phyloP scores from a whole-genome alignment of 2,888 invertebrate genomes.

The Calameuta pallipes region DNA sequence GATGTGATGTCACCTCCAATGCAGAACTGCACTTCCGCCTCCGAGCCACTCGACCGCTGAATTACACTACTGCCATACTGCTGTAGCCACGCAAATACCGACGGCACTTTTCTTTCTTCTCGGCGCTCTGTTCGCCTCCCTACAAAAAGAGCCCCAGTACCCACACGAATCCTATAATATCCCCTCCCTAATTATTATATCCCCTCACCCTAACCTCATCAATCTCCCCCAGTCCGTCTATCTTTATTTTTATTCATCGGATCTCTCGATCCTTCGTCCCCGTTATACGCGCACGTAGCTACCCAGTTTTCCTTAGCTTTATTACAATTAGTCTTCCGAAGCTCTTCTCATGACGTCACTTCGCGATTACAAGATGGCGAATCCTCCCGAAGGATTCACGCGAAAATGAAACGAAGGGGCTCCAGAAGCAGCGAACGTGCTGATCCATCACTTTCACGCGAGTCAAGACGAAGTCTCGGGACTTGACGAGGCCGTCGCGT shows the following conservation, averaged over 20 bases:
- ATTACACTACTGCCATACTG: conserved; percentile 59
- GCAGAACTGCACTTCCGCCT: conserved; percentile 6
- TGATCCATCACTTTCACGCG: background rate
- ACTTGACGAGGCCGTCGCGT: background rate
- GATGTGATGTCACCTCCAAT: conserved; percentile 50
- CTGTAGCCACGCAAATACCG: conserved; percentile 30
- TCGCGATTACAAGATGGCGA: background rate
- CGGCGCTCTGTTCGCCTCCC: background rate
- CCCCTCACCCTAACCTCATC: background rate
- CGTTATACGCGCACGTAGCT: background rate
- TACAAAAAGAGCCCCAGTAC: background rate
- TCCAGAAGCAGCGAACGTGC: background rate
- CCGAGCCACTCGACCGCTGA: conserved; percentile 35
- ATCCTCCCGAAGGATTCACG: background rate
- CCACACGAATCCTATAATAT: background rate
- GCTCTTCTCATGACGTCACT: background rate
- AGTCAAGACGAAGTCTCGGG: background rate
- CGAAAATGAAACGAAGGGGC: background rate
- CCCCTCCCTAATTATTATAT: background rate
- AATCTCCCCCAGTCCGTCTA: background rate
- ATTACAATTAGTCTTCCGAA: background rate
- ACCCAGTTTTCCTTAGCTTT: background rate
- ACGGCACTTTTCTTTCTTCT: background rate
- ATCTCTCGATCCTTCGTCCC: background rate
- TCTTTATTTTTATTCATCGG: background rate